Percentiles rank a stretch among this genome's conserved stretches.
These are phyloP conservation scores for Anastrepha ludens DNA, from an alignment of 1,140 invertebrate genomes.

Conservation along the genomic window DNA sequence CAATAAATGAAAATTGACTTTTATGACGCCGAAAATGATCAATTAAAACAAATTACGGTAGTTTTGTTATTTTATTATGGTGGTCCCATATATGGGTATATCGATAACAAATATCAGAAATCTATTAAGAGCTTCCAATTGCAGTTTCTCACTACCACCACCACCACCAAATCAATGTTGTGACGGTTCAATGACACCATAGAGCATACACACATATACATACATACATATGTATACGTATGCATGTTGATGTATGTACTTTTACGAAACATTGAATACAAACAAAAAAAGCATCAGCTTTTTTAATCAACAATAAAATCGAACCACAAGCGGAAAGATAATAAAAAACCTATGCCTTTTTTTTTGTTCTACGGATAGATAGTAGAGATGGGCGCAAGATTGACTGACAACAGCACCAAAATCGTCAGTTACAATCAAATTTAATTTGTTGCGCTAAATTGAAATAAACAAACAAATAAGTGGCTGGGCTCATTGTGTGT, in stretches of 20 bases:
- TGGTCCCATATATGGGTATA: neutral
- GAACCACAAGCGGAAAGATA: slow-evolving; percentile 1
- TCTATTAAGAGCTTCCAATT: neutral
- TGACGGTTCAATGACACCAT: neutral
- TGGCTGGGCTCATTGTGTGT: neutral
- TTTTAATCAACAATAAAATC: slow-evolving; percentile 7
- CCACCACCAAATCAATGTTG: neutral
- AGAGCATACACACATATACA: neutral
- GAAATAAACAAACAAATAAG: slow-evolving; percentile 42
- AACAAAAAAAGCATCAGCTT: too few relatives aligned
- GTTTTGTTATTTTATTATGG: neutral
- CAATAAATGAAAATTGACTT: slow-evolving; percentile 14
- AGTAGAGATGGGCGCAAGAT: neutral
- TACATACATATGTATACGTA: too few relatives aligned
- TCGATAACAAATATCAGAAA: slow-evolving; percentile 40
- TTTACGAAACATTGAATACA: too few relatives aligned
- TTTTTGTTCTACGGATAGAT: neutral
- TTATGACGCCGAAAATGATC: slow-evolving; percentile 12
- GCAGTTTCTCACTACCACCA: neutral
- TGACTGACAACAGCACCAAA: slow-evolving; percentile 7
- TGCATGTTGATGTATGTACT: too few relatives aligned
- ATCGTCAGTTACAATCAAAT: slow-evolving; percentile 24
- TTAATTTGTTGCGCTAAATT: slow-evolving; percentile 40
- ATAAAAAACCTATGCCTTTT: neutral
- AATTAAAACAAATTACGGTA: slow-evolving; percentile 22